phyloP scores from a whole-genome alignment of 1,140 invertebrate genomes.

The Drosophila nigrodunni region DNA sequence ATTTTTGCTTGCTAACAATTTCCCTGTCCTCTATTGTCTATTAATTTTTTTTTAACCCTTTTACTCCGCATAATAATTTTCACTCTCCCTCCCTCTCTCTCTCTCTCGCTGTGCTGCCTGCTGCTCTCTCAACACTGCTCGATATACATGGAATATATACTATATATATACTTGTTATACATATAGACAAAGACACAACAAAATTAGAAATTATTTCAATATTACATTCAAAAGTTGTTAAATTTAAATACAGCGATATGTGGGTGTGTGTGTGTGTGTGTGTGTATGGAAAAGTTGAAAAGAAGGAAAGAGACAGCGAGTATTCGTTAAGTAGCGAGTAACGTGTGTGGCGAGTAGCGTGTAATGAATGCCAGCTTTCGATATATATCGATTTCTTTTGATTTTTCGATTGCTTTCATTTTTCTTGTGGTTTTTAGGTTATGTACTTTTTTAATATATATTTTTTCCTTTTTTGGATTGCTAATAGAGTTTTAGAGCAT shows the following conservation, averaged over 20 bases:
- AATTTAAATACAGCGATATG: slow-evolving; percentile 29
- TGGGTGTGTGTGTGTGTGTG: slow-evolving; percentile 9
- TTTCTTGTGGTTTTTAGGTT: slow-evolving; percentile 4
- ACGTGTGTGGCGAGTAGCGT: slow-evolving; percentile 17
- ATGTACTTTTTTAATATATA: background rate
- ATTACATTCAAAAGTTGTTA: slow-evolving; percentile 18
- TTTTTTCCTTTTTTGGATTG: slow-evolving; percentile 1
- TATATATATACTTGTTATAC: slow-evolving; percentile 11
- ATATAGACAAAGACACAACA: slow-evolving; percentile 20
- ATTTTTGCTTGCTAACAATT: slow-evolving; percentile 8
- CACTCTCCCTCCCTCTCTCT: background rate
- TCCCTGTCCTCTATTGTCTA: slow-evolving; percentile 19
- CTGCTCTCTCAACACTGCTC: slow-evolving; percentile 8
- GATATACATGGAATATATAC: slow-evolving; percentile 1
- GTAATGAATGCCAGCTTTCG: slow-evolving; percentile 11
- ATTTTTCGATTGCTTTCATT: slow-evolving; percentile 12
- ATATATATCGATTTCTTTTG: slow-evolving; percentile 7
- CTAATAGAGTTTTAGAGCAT: slow-evolving; percentile 21
- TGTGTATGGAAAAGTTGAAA: slow-evolving; percentile 3
- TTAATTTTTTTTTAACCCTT: slow-evolving; percentile 8
- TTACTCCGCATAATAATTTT: background rate
- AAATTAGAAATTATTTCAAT: slow-evolving; percentile 14
- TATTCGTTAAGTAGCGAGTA: slow-evolving; percentile 6
- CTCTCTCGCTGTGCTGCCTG: background rate
- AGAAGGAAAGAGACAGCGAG: slow-evolving; percentile 3